Base-by-base conservation (phyloP, 2,888 invertebrate genomes). In the Nomada flava region DNA sequence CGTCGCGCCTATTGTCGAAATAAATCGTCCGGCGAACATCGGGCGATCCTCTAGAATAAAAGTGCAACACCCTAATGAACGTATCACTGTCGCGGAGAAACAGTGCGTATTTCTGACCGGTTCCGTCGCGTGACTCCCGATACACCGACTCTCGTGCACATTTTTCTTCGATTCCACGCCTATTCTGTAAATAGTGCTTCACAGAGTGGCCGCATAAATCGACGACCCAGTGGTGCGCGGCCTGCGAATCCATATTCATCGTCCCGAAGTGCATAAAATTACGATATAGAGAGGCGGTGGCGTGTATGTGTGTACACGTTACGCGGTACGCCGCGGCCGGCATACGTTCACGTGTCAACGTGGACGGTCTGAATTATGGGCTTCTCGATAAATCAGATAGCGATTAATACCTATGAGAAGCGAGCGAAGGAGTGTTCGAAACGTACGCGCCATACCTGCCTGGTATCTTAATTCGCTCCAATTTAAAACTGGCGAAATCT, bases 181-280 rank as follows among this genome's bases (percentile, higher is more conserved):
- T 76, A 82, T 85, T 86, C 73, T 84, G 83, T 84, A 86, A 86
- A 86, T 77, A 81, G 82, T 36, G 36, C 55, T 83, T 76, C 64
- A 62, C 82, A 74, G 70, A 73, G 75, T 65, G 76, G 71, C 81
- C 82, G 88, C 86, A 84, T 86, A 84, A 85, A 86, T 88, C 81
- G 83, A 80, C 84, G 85, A 76, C 70, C 81, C 82, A 75, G 82
- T 76, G 80, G 86, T 85, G 86, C 84, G 84, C 88, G 85, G 86
- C 84, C 86, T 86, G 86, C 88, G 86, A 91, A 92, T 93, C 92
- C 92, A 93, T 93, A 93, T 93, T 93, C 92, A 92, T 92, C 90
- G 92, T 87, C 82, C 83, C 88, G 83, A 90, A 90, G 88, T 90
- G 93, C 91, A 93, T 93, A 92, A 92, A 92, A 93, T 93, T 92